These are phyloP conservation scores for Platichthys stellatus DNA, from an alignment of 2,113 vertebrate species.

Conservation along the genomic window DNA sequence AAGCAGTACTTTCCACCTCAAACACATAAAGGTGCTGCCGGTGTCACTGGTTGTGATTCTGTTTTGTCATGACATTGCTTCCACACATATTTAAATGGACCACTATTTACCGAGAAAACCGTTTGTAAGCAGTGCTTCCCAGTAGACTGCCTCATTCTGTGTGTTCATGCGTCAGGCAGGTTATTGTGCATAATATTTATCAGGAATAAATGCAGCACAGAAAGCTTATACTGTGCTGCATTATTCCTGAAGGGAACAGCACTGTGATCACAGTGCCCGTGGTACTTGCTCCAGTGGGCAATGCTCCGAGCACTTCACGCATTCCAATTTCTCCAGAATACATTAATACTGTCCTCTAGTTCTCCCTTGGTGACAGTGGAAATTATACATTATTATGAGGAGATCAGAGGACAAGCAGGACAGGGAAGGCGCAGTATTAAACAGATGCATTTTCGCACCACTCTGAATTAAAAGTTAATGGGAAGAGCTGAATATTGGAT, in stretches of 20 bases:
- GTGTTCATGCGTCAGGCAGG: slow-evolving; percentile 6
- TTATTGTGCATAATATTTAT: slow-evolving; percentile 47
- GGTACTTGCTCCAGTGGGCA: slow-evolving; percentile 36
- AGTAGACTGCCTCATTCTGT: neutral
- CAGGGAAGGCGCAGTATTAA: slow-evolving; percentile 39
- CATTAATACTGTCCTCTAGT: slow-evolving; percentile 56
- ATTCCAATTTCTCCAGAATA: slow-evolving; percentile 54
- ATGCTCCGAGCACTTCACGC: slow-evolving; percentile 41
- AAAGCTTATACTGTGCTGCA: slow-evolving; percentile 28
- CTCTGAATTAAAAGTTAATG: slow-evolving; percentile 66
- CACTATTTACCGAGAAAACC: slow-evolving; percentile 1
- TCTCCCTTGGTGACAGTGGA: slow-evolving; percentile 48
- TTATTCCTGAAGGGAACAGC: slow-evolving; percentile 45
- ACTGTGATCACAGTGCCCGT: slow-evolving; percentile 38
- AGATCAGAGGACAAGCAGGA: slow-evolving; percentile 58
- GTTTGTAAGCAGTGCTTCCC: neutral
- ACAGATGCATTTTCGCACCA: slow-evolving; percentile 39
- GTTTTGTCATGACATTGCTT: neutral
- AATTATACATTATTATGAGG: slow-evolving; percentile 63
- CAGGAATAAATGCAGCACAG: slow-evolving; percentile 22
- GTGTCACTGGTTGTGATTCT: neutral
- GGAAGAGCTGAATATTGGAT: slow-evolving; percentile 39
- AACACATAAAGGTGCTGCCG: too few relatives aligned
- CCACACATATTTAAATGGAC: neutral
- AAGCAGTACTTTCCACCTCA: too few relatives aligned